Percentiles rank a stretch among this genome's conserved stretches.
Evolutionary conservation across 2,797 vertebrate genomes (phyloP).

Genomic region (Sarcoramphus papa): DNA sequence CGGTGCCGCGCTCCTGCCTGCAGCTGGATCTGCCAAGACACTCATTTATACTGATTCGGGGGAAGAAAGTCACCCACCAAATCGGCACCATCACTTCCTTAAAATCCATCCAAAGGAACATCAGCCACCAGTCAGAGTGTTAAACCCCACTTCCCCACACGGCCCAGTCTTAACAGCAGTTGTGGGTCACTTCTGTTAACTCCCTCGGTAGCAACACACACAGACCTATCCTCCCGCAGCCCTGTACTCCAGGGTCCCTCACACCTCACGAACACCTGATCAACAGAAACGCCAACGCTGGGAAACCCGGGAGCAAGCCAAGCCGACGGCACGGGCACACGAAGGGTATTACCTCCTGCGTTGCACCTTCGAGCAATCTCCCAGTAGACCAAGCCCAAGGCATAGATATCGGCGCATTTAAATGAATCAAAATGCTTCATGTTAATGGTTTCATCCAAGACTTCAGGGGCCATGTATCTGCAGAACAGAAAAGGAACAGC

Average conservation of each 20-base stretch:
- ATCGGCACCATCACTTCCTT: neutral
- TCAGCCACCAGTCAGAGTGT: neutral
- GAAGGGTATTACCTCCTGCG: slow-evolving; percentile 82
- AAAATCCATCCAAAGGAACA: neutral
- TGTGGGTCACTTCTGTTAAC: accelerated
- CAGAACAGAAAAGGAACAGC: neutral
- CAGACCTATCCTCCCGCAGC: accelerated
- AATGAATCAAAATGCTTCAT: slow-evolving; percentile 99
- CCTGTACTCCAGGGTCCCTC: neutral
- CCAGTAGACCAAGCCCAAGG: slow-evolving; percentile 96
- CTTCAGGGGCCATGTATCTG: slow-evolving; percentile 99
- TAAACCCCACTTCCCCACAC: neutral
- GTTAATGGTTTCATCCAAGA: slow-evolving; percentile 98
- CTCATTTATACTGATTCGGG: neutral
- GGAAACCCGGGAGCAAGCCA: accelerated
- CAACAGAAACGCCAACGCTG: accelerated
- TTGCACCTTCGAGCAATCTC: slow-evolving; percentile 95
- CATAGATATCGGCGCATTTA: slow-evolving; percentile 97
- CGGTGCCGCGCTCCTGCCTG: neutral
- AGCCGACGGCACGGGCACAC: accelerated
- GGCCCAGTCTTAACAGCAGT: neutral
- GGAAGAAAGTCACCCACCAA: neutral
- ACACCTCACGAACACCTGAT: too few relatives aligned
- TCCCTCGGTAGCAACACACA: neutral
- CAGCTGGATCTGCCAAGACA: neutral